Conservation (phyloP, 1,140 invertebrate genomes). For the Spodoptera litura region DNA sequence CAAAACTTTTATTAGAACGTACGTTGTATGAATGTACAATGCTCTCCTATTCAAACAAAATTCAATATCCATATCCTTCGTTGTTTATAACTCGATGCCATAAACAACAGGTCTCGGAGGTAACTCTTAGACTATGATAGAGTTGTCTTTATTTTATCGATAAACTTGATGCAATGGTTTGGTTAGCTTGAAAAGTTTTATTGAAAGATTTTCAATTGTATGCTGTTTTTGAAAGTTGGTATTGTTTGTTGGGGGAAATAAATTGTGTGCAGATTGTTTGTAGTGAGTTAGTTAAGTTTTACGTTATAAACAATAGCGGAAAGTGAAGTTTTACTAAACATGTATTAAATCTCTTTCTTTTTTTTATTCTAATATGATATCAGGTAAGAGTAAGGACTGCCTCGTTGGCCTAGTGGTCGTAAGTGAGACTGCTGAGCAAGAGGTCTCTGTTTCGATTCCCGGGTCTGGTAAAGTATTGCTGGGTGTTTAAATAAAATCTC, state of each 20-base stretch:
- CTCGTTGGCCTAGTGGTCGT: no score
- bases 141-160: constrained; percentile 19
- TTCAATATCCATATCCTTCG: constrained; percentile 45
- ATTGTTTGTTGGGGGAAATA: not conserved
- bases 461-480: no score
- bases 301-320: no score
- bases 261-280: not conserved
- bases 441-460: no score
- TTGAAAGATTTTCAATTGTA: constrained; percentile 3
- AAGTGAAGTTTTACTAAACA: no score
- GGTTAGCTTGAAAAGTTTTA: constrained; percentile 21
- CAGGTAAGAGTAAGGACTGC: no score
- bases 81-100: constrained; percentile 45
- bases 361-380: no score
- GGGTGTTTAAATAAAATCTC: no score
- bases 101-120: constrained; percentile 37
- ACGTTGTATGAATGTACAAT: constrained; percentile 36
- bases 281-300: no score
- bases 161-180: constrained; percentile 33
- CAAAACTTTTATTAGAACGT: constrained; percentile 46
- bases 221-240: not conserved
- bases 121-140: constrained; percentile 36
- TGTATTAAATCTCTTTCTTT: no score
- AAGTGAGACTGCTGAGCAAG: no score
- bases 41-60: constrained; percentile 43